Percentiles rank a stretch among this genome's conserved stretches.
Conservation (phyloP, 2,888 invertebrate species). For the Emesis russula region DNA sequence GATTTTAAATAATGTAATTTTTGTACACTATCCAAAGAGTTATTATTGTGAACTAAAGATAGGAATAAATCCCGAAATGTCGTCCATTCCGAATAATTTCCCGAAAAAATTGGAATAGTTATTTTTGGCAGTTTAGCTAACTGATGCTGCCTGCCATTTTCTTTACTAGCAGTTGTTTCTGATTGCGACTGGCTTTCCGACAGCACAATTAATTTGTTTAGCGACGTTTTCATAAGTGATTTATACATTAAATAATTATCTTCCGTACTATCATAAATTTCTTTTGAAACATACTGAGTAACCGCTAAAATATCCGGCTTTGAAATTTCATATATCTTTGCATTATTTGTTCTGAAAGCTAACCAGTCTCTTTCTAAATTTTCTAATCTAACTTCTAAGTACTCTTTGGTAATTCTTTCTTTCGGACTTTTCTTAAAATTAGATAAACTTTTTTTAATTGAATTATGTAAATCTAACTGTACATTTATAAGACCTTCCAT, state of each 20-base stretch:
- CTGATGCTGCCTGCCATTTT: no score
- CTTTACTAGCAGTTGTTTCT: neutral
- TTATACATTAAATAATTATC: slow-evolving; percentile 43
- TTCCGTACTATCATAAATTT: slow-evolving; percentile 34
- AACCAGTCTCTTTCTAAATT: slow-evolving; percentile 51
- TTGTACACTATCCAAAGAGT: slow-evolving; percentile 52
- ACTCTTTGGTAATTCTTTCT: slow-evolving; percentile 37
- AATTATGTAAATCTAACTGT: no score
- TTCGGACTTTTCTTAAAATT: slow-evolving; percentile 36
- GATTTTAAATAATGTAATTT: slow-evolving; percentile 56
- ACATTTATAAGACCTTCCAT: neutral
- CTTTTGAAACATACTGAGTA: neutral
- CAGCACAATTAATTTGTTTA: neutral
- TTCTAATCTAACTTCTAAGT: slow-evolving; percentile 50
- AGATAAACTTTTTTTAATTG: neutral
- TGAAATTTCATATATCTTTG: slow-evolving; percentile 16
- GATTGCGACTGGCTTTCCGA: neutral
- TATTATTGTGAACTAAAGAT: slow-evolving; percentile 52
- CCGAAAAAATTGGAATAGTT: slow-evolving; percentile 51
- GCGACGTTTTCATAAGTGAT: slow-evolving; percentile 28
- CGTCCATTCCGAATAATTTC: slow-evolving; percentile 60
- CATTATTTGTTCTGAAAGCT: slow-evolving; percentile 36
- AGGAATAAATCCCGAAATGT: slow-evolving; percentile 62
- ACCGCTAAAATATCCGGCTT: neutral
- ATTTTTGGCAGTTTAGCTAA: slow-evolving; percentile 49